phyloP scores from a whole-genome alignment of 2,113 vertebrate genomes.

The Callopanchax toddi region DNA sequence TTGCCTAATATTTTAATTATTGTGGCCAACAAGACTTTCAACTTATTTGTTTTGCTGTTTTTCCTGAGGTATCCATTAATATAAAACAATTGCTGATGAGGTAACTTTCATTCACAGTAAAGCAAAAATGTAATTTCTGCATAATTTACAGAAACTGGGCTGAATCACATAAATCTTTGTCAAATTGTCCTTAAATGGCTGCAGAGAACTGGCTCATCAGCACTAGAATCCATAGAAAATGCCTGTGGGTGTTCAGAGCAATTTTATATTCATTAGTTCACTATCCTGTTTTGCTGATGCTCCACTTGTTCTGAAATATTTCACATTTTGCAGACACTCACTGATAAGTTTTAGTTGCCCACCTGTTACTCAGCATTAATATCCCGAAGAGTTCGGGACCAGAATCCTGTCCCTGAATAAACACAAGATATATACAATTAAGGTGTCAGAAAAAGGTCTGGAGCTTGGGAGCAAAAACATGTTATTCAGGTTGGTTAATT shows the following conservation, averaged over 20 bases:
- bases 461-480: too few species aligned
- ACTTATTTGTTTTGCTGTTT: not conserved
- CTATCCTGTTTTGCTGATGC: not conserved
- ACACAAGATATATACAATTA: too few species aligned
- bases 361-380: not conserved
- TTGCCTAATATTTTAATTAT: not conserved
- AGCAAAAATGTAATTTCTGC: not conserved
- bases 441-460: too few species aligned
- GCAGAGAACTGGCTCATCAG: conserved; percentile 9
- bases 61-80: too few species aligned
- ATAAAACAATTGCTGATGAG: not conserved
- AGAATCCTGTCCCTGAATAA: not conserved
- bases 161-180: conserved; percentile 1
- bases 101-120: not conserved
- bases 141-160: not conserved
- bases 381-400: not conserved
- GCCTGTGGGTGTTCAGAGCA: not conserved
- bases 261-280: conserved; percentile 12
- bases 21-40: not conserved
- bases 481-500: too few species aligned
- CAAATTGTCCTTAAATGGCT: not conserved
- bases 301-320: not conserved
- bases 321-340: not conserved
- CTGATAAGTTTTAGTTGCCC: conserved; percentile 2
- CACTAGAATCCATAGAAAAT: conserved; percentile 8